A percentile compares a stretch with the other conserved stretches of the same genome.
phyloP scores from a whole-genome alignment of 2,888 invertebrate species.

The Thumatha senex region DNA sequence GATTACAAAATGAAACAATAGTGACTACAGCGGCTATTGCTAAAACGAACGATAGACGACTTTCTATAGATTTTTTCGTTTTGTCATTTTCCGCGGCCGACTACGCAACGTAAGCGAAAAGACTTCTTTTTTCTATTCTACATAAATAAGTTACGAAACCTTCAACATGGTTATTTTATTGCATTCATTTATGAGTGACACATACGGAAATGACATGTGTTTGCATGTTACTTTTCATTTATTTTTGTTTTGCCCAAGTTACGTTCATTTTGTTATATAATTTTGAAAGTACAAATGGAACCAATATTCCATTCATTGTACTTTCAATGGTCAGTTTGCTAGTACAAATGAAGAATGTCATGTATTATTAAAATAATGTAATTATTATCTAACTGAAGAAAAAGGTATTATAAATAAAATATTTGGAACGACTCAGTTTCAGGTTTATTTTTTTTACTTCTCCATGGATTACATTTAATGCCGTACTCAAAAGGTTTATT shows the following conservation, averaged over 20 bases:
- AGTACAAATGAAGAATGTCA: constrained; percentile 1
- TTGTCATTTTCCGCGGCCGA: constrained; percentile 28
- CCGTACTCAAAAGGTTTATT: too few species aligned
- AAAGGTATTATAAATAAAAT: too few species aligned
- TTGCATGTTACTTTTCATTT: constrained; percentile 13
- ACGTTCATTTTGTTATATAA: constrained; percentile 21
- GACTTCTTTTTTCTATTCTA: constrained; percentile 10
- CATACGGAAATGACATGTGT: constrained; percentile 25
- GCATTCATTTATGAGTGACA: constrained; percentile 10
- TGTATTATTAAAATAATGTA: neutral
- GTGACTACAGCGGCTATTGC: constrained; percentile 12
- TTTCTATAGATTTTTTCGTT: constrained; percentile 16
- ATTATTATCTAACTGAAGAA: too few species aligned
- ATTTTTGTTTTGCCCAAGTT: constrained; percentile 12
- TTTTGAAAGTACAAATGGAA: constrained; percentile 1
- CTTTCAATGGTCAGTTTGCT: constrained; percentile 14
- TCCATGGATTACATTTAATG: too few species aligned
- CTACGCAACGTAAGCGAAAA: constrained; percentile 15
- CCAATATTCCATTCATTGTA: constrained; percentile 3
- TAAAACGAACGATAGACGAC: constrained; percentile 22
- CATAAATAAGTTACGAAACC: constrained; percentile 19
- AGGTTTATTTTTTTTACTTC: too few species aligned
- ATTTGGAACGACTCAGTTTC: too few species aligned
- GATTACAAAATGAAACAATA: constrained; percentile 15
- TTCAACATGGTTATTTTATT: constrained; percentile 11